Evolutionary conservation across 1,140 invertebrate species (phyloP).

Genomic region (Habropoda laboriosa): DNA sequence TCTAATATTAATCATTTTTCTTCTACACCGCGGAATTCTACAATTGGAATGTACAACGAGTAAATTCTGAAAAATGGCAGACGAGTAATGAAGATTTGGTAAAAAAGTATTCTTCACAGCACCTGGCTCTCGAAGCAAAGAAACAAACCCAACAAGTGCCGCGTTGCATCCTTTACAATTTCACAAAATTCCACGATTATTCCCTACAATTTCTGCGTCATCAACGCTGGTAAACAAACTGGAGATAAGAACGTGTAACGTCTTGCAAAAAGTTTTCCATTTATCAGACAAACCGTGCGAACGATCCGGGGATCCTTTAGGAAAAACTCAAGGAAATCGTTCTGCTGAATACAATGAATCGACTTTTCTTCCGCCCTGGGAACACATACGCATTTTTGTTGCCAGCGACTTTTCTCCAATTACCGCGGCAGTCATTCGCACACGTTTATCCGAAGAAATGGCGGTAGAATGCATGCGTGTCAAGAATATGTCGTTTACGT

Average conservation of each 20-base stretch:
- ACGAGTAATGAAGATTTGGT: no score
- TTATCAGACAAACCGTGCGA: neutral
- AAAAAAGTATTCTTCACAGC: no score
- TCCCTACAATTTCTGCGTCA: neutral
- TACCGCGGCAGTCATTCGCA: slow-evolving; percentile 9
- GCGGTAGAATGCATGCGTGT: slow-evolving; percentile 24
- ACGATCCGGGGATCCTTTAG: neutral
- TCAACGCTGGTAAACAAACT: no score
- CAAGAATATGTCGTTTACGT: slow-evolving; percentile 37
- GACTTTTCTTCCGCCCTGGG: slow-evolving; percentile 16
- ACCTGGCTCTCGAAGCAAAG: neutral
- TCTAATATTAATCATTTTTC: no score
- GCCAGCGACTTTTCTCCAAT: neutral
- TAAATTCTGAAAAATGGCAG: no score
- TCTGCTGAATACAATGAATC: slow-evolving; percentile 30
- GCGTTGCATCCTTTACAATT: no score
- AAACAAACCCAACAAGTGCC: neutral
- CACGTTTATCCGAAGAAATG: slow-evolving; percentile 1
- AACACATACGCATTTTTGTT: slow-evolving; percentile 22
- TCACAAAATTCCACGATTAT: slow-evolving; percentile 1
- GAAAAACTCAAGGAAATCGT: neutral
- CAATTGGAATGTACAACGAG: no score
- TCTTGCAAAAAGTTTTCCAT: neutral
- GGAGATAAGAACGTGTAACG: no score
- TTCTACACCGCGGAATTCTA: neutral